A percentile compares a stretch with the other conserved stretches of the same genome.
Evolutionary conservation across 2,113 vertebrate species (phyloP).

Genomic region (Eulemur macaco): DNA sequence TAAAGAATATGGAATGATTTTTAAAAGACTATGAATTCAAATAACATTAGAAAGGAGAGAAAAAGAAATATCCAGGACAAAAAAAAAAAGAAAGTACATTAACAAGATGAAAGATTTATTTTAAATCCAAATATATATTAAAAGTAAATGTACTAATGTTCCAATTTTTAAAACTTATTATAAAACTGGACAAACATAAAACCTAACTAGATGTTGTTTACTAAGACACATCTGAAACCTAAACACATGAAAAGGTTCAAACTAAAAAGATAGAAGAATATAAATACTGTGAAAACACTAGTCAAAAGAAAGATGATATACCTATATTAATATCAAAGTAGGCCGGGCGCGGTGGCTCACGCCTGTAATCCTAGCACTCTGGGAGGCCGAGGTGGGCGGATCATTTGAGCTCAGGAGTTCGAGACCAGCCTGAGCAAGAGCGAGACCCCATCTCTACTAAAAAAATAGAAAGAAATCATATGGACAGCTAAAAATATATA

Average conservation of each 20-base stretch:
- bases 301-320: neutral
- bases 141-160: neutral
- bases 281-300: neutral
- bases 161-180: neutral
- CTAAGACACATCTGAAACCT: neutral
- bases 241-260: neutral
- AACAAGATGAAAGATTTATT: neutral
- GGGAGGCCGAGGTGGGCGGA: no score
- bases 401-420: no score
- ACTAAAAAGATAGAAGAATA: neutral
- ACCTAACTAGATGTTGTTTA: neutral
- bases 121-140: constrained; percentile 6
- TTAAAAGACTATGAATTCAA: neutral
- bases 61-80: neutral
- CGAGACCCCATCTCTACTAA: no score
- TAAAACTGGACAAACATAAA: neutral
- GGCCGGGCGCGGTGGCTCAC: no score
- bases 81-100: constrained; percentile 18
- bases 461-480: no score
- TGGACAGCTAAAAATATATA: no score
- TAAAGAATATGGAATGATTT: neutral
- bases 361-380: no score
- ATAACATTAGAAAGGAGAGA: neutral
- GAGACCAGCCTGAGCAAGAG: no score
- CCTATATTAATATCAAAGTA: neutral